Evolutionary conservation across 2,797 vertebrate genomes (phyloP).

Genomic region (Nannoperca australis): DNA sequence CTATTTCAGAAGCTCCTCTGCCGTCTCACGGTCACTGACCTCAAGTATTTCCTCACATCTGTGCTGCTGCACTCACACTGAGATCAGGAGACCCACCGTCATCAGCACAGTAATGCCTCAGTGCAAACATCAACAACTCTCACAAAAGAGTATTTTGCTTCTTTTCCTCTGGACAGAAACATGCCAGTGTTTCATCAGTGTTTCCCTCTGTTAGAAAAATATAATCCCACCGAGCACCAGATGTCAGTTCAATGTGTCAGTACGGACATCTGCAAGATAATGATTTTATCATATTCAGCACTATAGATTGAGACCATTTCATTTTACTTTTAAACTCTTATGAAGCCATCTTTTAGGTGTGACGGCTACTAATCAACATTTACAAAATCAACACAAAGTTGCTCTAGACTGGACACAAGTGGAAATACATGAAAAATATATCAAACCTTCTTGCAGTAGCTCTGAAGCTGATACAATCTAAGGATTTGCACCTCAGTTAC

Average conservation of each 20-base stretch:
- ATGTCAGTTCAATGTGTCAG: slow-evolving; percentile 7
- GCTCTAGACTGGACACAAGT: not conserved
- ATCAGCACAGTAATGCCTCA: slow-evolving; percentile 61
- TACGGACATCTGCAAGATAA: slow-evolving; percentile 6
- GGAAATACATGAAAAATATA: not conserved
- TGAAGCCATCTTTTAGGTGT: not conserved
- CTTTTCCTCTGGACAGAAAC: slow-evolving; percentile 44
- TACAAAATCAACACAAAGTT: not conserved
- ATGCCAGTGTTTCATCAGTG: slow-evolving; percentile 35
- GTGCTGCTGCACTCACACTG: slow-evolving; percentile 70
- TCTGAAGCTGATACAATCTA: not conserved
- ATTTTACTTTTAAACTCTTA: slow-evolving; percentile 3
- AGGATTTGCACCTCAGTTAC: not conserved
- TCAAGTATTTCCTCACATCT: slow-evolving; percentile 81
- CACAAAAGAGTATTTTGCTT: slow-evolving; percentile 57
- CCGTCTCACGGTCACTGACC: slow-evolving; percentile 69
- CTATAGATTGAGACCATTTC: not conserved
- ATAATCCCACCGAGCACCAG: slow-evolving; percentile 28
- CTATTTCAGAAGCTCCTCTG: slow-evolving; percentile 66
- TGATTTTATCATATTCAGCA: not conserved
- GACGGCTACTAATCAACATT: not conserved
- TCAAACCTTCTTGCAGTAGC: slow-evolving; percentile 7
- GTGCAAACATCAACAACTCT: slow-evolving; percentile 73
- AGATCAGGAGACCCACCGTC: slow-evolving; percentile 79
- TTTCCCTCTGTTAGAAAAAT: slow-evolving; percentile 22